Conservation (phyloP, 2,888 invertebrate species). For the Dasypogon diadema region DNA sequence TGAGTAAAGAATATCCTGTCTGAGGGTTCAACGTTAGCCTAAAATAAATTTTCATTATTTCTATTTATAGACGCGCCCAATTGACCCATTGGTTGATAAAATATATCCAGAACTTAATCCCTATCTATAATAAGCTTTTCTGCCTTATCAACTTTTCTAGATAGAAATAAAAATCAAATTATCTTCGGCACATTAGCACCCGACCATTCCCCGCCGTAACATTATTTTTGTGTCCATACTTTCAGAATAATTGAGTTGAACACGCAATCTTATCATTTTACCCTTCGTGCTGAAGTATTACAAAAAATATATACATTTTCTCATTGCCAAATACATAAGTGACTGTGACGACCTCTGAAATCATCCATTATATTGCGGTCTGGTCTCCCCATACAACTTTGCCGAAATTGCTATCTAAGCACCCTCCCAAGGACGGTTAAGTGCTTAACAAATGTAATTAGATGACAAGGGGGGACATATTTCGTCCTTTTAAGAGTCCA, state of each 20-base stretch:
- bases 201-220: too few species aligned
- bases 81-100: too few species aligned
- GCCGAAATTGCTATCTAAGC: slow-evolving; percentile 8
- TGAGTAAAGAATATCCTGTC: too few species aligned
- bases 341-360: neutral
- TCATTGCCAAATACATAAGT: neutral
- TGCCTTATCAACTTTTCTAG: too few species aligned
- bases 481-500: slow-evolving; percentile 3
- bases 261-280: slow-evolving; percentile 22
- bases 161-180: too few species aligned
- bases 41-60: too few species aligned
- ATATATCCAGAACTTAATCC: too few species aligned
- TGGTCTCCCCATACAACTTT: slow-evolving; percentile 9
- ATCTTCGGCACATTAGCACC: too few species aligned
- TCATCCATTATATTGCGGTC: neutral
- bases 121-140: too few species aligned
- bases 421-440: neutral
- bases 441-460: slow-evolving; percentile 33
- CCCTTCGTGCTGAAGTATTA: neutral
- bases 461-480: slow-evolving; percentile 1
- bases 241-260: slow-evolving; percentile 3
- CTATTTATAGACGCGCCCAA: too few species aligned
- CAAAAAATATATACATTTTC: neutral
- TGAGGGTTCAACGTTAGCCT: too few species aligned
- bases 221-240: too few species aligned